Evolutionary conservation across 2,113 vertebrate genomes (phyloP), one percentile per base, ranked within the genome.

Genomic region (Corythaixoides concolor): DNA sequence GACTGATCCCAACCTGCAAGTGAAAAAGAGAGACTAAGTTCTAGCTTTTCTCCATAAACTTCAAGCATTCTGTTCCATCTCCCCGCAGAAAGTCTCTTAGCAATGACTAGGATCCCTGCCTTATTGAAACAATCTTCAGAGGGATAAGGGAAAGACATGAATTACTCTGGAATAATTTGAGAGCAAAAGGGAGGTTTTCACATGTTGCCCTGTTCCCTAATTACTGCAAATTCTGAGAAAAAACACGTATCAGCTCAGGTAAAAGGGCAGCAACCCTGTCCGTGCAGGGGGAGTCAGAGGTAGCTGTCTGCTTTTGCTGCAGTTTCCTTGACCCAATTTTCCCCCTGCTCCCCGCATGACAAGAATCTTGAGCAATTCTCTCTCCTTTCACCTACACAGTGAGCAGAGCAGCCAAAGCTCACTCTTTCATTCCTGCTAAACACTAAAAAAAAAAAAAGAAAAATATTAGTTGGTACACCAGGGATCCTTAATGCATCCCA

Each of bases 1-100:
- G 99, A 99, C 87, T 99, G 99, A 98, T 99, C 99, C 99, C 99
- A 99, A 27, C 98, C 99, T 99, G 96, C n/a, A 96, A 89, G 80
- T 18, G 24, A 49, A 47, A 80, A 79, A 53, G 59, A 81, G 11
- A 63, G 12, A 73, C 60, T 12, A 76, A 59, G 30, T 84, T 84
- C 28, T 87, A 45, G 20, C 16, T 47, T 66, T 59, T 53, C n/a
- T 93, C 18, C 33, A 27, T 14, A 21, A 73, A 19, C 5, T 56
- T 62, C 27, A 56, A 2, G 9, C 12, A 33, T 28, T 60, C 26
- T 21, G 37, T 41, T 75, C 53, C 33, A 76, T 20, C 17, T 66
- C 18, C 17, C n/a, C 10, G 35, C 3, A 2, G 15, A 37, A 85
- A 64, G 33, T 24, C 5, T 30, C 35, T n/a, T 32, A 28, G 23